These are phyloP conservation scores for Rhabdomys dilectus DNA, from an alignment of 2,113 vertebrate species.

Conservation along the genomic window DNA sequence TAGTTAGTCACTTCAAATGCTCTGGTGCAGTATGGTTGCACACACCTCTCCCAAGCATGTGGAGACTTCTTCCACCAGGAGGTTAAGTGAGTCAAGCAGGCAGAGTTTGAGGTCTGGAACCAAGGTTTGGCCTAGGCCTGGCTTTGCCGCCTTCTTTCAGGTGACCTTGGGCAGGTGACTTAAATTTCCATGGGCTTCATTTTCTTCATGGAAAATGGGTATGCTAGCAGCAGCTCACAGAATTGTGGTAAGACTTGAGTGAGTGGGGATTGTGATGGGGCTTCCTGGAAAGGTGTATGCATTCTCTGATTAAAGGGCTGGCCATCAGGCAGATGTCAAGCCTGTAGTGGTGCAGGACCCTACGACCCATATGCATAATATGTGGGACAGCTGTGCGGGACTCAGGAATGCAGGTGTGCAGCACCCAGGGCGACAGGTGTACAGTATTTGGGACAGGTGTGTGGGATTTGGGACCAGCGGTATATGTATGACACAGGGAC, in stretches of 20 bases:
- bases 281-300: not conserved
- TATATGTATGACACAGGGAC: not conserved
- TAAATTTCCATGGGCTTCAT: not conserved
- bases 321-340: accelerated
- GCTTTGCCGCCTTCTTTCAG: too few relatives aligned
- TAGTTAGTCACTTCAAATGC: not conserved
- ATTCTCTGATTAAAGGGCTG: not conserved
- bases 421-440: not conserved
- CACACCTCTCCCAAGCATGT: not conserved
- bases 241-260: accelerated
- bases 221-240: too few relatives aligned
- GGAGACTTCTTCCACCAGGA: accelerated
- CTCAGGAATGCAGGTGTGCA: not conserved
- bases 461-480: not conserved
- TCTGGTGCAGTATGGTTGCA: not conserved
- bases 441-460: not conserved
- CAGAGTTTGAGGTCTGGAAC: not conserved
- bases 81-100: not conserved
- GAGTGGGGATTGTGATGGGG: not conserved
- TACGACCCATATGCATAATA: not conserved
- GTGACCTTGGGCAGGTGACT: not conserved
- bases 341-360: not conserved
- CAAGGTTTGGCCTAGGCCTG: not conserved
- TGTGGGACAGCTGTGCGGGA: not conserved
- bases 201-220: not conserved